Evolutionary conservation across 2,888 invertebrate species (phyloP), one percentile per base, ranked within the genome.

Genomic region (Archips crataeganus): DNA sequence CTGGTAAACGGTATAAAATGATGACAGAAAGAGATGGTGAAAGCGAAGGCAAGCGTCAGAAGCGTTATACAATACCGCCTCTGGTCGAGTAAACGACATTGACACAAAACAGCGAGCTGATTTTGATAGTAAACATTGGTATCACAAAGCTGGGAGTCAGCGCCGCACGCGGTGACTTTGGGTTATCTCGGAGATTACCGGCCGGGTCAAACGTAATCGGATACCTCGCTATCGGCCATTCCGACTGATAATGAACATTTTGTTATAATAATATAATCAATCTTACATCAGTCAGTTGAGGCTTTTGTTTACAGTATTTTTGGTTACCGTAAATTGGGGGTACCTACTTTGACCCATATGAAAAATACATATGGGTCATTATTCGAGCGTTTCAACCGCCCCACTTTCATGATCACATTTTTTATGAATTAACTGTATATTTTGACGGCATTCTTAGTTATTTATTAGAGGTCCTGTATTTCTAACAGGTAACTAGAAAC

Each of bases 201-300:
- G 23, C 45, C n/a, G 57, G 72, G 72, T 73, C 72, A 73, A 23
- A 34, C 32, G 47, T 65, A 70, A 57, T 73, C 68, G 39, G 47
- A 67, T 72, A n/a, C 61, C 67, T 42, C 45, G 32, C 39, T 61
- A 71, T 66, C 71, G 32, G 51, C 1, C 51, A 42, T 71, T 49
- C 36, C 10, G 51, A 9, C 47, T 64, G 64, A 64, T 64, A 9
- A 63, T 63, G 11, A 63, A 36, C 5, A 65, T 39, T 65, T 36
- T 51, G 34, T 36, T 5, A 32, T n/a, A 23, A 32, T n/a, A 23
- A 23, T 23, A 23, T 23, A 67, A 67, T 67, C 42, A 59, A 57
- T 32, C 13, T 45, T 47, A 54, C 45, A 2, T 45, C 11, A 11
- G 45, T 51, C n/a, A n/a, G n/a, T 51, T 51, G 0, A 51, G 51